Conservation (phyloP, 2,113 vertebrate genomes). For the Aegypius monachus region DNA sequence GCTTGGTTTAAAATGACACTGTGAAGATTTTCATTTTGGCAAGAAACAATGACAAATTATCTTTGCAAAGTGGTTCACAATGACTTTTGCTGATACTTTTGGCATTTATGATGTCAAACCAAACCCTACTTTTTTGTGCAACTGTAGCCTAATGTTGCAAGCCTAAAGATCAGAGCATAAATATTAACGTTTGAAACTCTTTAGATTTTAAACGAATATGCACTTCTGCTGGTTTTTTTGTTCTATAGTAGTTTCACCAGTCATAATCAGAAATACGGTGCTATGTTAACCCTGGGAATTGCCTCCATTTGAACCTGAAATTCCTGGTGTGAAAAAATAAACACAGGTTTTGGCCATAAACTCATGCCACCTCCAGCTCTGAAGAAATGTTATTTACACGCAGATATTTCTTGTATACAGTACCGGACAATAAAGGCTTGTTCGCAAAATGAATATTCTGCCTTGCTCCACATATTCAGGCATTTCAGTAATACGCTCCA, state of each 20-base stretch:
- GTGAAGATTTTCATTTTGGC: neutral
- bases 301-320: neutral
- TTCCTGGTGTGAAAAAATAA: neutral
- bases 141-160: neutral
- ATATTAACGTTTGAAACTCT: neutral
- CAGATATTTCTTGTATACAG: neutral
- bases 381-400: conserved; percentile 13
- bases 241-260: neutral
- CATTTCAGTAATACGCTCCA: neutral
- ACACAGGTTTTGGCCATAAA: neutral
- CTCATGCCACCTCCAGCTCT: neutral
- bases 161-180: neutral
- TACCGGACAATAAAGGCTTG: conserved; percentile 42
- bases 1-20: neutral
- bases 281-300: neutral
- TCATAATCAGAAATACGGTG: neutral
- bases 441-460: neutral
- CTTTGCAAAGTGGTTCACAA: neutral
- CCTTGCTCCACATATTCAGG: neutral
- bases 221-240: neutral
- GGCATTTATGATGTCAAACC: neutral
- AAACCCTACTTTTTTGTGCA: neutral
- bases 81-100: neutral
- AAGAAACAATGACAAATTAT: neutral
- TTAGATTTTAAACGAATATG: neutral